A percentile compares a stretch with the other conserved stretches of the same genome.
These are phyloP conservation scores for Nyleta sp. DNA, from an alignment of 2,888 invertebrate species.

Conservation along the genomic window DNA sequence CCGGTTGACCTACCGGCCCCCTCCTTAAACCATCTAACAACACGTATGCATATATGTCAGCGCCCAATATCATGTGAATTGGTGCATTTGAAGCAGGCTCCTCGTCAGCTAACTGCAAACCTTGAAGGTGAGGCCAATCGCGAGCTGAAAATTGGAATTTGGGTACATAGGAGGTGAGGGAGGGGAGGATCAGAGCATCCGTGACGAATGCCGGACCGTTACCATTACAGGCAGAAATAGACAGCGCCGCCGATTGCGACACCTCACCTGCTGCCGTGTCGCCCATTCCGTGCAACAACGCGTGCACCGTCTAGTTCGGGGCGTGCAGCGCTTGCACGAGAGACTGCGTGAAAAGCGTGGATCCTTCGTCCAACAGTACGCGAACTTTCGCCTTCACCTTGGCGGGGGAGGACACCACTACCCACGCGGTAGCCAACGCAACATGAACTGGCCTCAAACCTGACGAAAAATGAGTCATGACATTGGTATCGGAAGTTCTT, in stretches of 20 bases:
- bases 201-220: background rate
- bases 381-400: background rate
- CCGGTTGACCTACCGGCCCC: background rate
- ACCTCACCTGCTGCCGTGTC: background rate
- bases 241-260: background rate
- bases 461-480: too few species aligned
- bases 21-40: background rate
- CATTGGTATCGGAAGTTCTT: too few species aligned
- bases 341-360: background rate
- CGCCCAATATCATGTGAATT: background rate
- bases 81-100: background rate
- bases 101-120: slow-evolving; percentile 3
- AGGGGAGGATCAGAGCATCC: slow-evolving; percentile 16
- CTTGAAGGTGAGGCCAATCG: slow-evolving; percentile 13
- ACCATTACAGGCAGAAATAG: background rate
- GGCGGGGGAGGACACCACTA: too few species aligned
- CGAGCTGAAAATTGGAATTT: background rate
- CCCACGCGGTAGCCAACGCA: too few species aligned
- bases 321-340: background rate
- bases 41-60: background rate
- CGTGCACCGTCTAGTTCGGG: background rate
- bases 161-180: slow-evolving; percentile 8
- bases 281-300: background rate
- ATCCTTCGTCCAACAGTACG: background rate
- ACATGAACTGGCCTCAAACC: too few species aligned